A percentile compares a stretch with the other conserved stretches of the same genome.
Evolutionary conservation across 2,888 invertebrate genomes (phyloP).

Genomic region (Criorhina ranunculi): DNA sequence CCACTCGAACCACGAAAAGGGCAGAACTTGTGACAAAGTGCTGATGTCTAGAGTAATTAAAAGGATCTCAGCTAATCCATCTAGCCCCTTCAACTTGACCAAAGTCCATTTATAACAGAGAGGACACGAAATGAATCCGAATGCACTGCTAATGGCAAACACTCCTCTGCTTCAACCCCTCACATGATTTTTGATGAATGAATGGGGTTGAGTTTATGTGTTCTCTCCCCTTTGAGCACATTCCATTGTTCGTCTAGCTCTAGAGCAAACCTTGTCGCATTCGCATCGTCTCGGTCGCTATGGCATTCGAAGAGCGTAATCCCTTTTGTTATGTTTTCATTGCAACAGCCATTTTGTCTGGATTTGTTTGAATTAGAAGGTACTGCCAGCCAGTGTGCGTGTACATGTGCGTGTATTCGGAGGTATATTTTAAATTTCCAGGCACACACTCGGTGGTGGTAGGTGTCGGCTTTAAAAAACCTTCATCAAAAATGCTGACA

Average conservation of each 20-base stretch:
- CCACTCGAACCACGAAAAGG: slow-evolving; percentile 27
- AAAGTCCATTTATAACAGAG: slow-evolving; percentile 82
- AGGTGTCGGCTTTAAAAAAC: slow-evolving; percentile 78
- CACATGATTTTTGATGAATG: slow-evolving; percentile 61
- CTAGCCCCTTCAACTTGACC: slow-evolving; percentile 79
- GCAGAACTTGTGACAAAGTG: slow-evolving; percentile 80
- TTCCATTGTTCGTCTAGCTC: slow-evolving; percentile 32
- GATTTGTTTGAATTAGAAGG: slow-evolving; percentile 65
- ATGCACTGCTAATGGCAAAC: slow-evolving; percentile 63
- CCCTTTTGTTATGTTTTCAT: slow-evolving; percentile 29
- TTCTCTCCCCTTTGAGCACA: slow-evolving; percentile 18
- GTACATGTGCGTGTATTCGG: slow-evolving; percentile 28
- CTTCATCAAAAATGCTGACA: slow-evolving; percentile 83
- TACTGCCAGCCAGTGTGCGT: background rate
- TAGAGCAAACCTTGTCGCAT: too few relatives aligned
- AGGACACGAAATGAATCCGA: slow-evolving; percentile 63
- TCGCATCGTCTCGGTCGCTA: slow-evolving; percentile 6
- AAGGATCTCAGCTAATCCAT: slow-evolving; percentile 82
- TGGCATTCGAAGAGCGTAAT: slow-evolving; percentile 15
- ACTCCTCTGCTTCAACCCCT: slow-evolving; percentile 40
- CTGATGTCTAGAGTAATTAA: slow-evolving; percentile 83
- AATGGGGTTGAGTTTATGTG: slow-evolving; percentile 33
- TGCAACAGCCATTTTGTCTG: slow-evolving; percentile 70
- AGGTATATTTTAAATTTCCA: slow-evolving; percentile 66
- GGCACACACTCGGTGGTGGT: slow-evolving; percentile 63